These are phyloP conservation scores for Chironomus riparius DNA, from an alignment of 2,888 invertebrate species.

Conservation along the genomic window DNA sequence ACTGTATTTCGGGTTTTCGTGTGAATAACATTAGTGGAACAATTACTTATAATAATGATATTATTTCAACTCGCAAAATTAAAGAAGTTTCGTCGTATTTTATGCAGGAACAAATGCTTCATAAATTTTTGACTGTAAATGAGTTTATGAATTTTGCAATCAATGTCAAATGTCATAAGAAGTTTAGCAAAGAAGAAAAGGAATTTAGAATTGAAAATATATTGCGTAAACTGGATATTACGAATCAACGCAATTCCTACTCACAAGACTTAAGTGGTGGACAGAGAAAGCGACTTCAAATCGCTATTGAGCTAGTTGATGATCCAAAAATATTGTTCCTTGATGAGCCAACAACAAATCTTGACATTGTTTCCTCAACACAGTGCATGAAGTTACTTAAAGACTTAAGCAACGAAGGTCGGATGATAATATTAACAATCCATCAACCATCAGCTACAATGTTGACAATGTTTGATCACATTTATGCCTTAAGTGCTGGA, in stretches of 20 bases:
- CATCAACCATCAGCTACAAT: constrained; percentile 85
- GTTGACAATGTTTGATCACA: constrained; percentile 79
- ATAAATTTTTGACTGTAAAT: constrained; percentile 70
- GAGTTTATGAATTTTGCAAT: constrained; percentile 83
- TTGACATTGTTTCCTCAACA: constrained; percentile 73
- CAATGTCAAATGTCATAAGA: constrained; percentile 57
- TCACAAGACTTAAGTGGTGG: constrained; percentile 9
- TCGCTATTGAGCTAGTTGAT: constrained; percentile 7
- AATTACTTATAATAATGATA: not conserved
- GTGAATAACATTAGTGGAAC: not conserved
- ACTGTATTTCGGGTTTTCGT: not conserved
- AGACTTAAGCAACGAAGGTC: constrained; percentile 63
- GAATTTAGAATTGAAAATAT: constrained; percentile 44
- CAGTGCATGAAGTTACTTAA: constrained; percentile 73
- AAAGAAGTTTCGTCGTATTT: constrained; percentile 47
- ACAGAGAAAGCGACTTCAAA: constrained; percentile 4
- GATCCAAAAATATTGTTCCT: constrained; percentile 15
- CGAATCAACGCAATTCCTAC: not conserved
- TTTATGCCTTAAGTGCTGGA: constrained; percentile 75
- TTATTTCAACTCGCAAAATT: not conserved
- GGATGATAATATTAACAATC: constrained; percentile 79
- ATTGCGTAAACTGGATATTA: constrained; percentile 48
- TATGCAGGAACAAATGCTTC: constrained; percentile 73
- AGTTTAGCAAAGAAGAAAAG: not conserved
- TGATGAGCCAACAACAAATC: constrained; percentile 47